Conservation (phyloP, 2,888 invertebrate species). For the Sepiola atlantica region DNA sequence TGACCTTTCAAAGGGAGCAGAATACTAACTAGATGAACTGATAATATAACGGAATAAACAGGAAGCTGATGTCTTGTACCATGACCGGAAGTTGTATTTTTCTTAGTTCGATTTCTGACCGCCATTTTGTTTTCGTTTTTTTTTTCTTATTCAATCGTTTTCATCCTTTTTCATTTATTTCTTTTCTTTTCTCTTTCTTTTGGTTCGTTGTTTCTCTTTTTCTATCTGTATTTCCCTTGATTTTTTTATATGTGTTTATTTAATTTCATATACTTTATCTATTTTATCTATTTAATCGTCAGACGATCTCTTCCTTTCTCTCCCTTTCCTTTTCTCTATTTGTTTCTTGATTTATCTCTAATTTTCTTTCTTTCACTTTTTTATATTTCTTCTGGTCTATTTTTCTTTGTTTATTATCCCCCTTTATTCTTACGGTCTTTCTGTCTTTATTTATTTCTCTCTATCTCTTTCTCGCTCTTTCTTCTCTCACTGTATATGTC, state of each 20-base stretch:
- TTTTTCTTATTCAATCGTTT: neutral
- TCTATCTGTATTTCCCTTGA: neutral
- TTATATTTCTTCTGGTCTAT: neutral
- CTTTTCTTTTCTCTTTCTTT: neutral
- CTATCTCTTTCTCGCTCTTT: too few relatives aligned
- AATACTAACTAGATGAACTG: neutral
- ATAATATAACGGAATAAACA: neutral
- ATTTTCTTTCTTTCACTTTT: too few relatives aligned
- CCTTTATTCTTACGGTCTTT: neutral
- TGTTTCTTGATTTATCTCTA: too few relatives aligned
- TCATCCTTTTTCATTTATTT: neutral
- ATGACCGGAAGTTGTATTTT: neutral
- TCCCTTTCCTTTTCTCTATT: too few relatives aligned
- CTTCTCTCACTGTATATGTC: too few relatives aligned
- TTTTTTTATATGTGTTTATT: neutral
- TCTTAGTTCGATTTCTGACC: neutral
- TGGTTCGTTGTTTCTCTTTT: neutral
- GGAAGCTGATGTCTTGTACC: neutral
- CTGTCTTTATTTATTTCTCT: neutral
- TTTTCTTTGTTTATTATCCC: neutral
- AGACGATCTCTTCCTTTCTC: too few relatives aligned
- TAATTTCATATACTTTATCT: too few relatives aligned
- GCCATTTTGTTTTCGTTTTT: too few relatives aligned
- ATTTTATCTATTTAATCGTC: too few relatives aligned
- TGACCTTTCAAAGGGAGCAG: neutral